phyloP scores from a whole-genome alignment of 2,113 vertebrate genomes.

The Oplegnathus fasciatus region DNA sequence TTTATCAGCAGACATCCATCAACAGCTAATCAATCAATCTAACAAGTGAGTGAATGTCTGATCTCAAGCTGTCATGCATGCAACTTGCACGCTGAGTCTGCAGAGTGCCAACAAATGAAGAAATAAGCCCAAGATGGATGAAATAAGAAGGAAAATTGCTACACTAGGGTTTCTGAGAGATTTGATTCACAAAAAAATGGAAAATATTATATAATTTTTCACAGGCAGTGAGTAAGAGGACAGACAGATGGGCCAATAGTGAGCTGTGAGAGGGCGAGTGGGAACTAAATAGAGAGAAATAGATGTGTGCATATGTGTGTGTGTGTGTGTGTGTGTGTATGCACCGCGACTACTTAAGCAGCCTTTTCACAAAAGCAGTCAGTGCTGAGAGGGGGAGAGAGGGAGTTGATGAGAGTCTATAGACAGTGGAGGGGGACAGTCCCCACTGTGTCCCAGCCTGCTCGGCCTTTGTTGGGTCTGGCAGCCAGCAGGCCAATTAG shows the following conservation, averaged over 20 bases:
- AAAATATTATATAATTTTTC: constrained; percentile 8
- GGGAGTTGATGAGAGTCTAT: constrained; percentile 78
- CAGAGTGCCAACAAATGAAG: constrained; percentile 27
- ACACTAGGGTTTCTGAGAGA: not conserved
- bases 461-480: constrained; percentile 78
- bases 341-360: constrained; percentile 52
- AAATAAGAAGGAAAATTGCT: not conserved
- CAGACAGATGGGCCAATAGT: constrained; percentile 16
- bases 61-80: constrained; percentile 30
- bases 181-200: not conserved
- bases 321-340: constrained; percentile 13
- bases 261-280: constrained; percentile 37
- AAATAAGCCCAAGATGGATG: constrained; percentile 12
- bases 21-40: constrained; percentile 65
- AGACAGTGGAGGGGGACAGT: constrained; percentile 74
- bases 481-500: constrained; percentile 84
- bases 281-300: constrained; percentile 50
- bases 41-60: constrained; percentile 39
- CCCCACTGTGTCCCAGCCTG: constrained; percentile 71
- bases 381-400: constrained; percentile 60
- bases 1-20: constrained; percentile 61
- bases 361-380: constrained; percentile 71
- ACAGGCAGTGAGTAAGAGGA: not conserved
- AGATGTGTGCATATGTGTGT: constrained; percentile 11
- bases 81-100: constrained; percentile 9